These are phyloP conservation scores for Paguma larvata DNA, from an alignment of 2,797 vertebrate species.

Conservation along the genomic window DNA sequence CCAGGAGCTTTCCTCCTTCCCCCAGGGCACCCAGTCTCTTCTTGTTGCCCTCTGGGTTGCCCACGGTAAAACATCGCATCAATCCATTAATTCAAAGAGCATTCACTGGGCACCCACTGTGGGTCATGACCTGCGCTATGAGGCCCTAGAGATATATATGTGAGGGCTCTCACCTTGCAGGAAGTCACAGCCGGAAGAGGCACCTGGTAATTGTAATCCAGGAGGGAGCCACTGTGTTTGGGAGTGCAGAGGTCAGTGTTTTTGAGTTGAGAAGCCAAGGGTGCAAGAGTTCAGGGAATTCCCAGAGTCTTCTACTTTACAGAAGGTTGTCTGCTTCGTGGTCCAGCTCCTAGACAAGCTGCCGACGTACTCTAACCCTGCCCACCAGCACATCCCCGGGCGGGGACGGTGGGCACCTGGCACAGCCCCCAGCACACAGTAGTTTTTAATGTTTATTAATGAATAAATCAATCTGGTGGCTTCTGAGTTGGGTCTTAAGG, in stretches of 20 bases:
- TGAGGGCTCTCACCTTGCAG: neutral
- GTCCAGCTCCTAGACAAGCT: neutral
- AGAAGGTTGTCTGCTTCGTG: neutral
- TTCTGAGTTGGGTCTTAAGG: neutral
- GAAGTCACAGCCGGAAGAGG: neutral
- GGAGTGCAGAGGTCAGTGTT: neutral
- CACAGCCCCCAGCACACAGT: neutral
- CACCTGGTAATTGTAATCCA: neutral
- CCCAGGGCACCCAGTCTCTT: fast-evolving
- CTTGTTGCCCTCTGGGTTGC: neutral
- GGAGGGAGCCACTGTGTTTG: neutral
- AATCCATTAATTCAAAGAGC: neutral
- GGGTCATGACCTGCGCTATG: neutral
- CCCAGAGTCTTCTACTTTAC: neutral
- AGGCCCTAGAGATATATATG: neutral
- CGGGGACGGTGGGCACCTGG: too few species aligned
- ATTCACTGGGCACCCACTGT: neutral
- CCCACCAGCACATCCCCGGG: neutral
- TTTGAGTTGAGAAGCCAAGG: neutral
- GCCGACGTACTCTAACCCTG: neutral
- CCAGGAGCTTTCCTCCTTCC: neutral
- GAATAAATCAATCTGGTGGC: neutral
- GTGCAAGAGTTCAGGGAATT: neutral
- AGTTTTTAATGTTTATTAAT: neutral
- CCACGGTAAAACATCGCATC: neutral